Evolutionary conservation across 2,113 vertebrate species (phyloP).

Genomic region (Dermatemys mawii): DNA sequence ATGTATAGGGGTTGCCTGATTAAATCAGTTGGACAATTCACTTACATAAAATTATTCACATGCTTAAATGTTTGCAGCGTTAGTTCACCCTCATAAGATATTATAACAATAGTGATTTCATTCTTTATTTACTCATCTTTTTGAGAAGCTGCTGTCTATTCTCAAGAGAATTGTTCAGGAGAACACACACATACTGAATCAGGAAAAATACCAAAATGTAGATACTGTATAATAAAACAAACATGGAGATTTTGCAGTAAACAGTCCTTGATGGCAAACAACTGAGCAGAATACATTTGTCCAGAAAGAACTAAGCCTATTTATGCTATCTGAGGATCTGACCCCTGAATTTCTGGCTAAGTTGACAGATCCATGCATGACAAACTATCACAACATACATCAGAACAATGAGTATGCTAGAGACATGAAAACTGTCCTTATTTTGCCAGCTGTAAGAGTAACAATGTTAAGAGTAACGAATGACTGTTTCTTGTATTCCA

Average conservation of each 20-base stretch:
- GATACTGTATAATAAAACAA: neutral
- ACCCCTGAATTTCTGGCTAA: neutral
- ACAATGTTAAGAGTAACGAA: neutral
- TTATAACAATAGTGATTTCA: neutral
- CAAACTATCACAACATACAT: neutral
- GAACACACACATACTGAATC: neutral
- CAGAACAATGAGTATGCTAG: neutral
- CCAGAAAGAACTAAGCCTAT: neutral
- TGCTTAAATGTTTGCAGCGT: neutral
- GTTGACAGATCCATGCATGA: rapidly evolving
- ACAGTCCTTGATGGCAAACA: neutral
- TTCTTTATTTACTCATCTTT: neutral
- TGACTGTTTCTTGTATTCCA: neutral
- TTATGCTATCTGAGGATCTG: neutral
- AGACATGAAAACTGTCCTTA: neutral
- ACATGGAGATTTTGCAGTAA: neutral
- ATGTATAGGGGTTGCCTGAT: neutral
- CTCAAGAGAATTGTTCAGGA: neutral
- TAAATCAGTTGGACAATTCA: neutral
- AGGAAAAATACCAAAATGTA: neutral
- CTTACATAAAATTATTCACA: neutral
- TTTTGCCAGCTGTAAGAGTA: neutral
- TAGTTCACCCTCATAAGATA: neutral
- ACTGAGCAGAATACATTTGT: neutral
- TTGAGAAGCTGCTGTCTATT: neutral